These are phyloP conservation scores for Melanchra persicariae DNA, from an alignment of 2,888 invertebrate species.

Conservation along the genomic window DNA sequence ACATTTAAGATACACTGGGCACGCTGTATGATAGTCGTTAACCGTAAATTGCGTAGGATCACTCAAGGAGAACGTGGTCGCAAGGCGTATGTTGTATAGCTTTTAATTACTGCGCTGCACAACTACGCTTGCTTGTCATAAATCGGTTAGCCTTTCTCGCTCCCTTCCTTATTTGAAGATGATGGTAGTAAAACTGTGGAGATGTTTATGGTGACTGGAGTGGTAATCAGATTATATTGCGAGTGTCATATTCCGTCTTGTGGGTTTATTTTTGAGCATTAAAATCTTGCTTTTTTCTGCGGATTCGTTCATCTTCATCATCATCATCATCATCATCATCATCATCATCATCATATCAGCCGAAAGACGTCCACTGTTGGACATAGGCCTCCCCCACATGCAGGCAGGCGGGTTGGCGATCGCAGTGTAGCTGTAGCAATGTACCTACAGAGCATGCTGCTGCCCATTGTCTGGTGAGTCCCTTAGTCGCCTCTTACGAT, in stretches of 20 bases:
- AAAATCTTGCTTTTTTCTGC: not conserved
- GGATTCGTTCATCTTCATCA: too few relatives aligned
- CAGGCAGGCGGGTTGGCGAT: too few relatives aligned
- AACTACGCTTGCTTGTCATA: slow-evolving; percentile 21
- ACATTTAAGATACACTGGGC: slow-evolving; percentile 11
- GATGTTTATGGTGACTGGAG: slow-evolving; percentile 7
- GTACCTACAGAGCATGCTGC: too few relatives aligned
- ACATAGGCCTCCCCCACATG: too few relatives aligned
- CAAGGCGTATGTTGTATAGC: slow-evolving; percentile 3
- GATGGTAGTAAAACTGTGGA: slow-evolving; percentile 22
- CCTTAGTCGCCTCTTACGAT: too few relatives aligned
- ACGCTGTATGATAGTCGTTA: not conserved
- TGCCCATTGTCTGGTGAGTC: too few relatives aligned
- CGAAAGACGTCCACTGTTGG: too few relatives aligned
- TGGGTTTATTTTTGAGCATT: not conserved
- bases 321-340: too few relatives aligned
- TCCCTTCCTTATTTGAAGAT: slow-evolving; percentile 41
- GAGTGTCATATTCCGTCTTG: not conserved
- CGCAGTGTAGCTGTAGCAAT: too few relatives aligned
- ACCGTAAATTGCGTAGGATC: slow-evolving; percentile 17
- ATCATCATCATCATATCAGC: too few relatives aligned
- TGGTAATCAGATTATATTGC: slow-evolving; percentile 7
- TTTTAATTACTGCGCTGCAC: slow-evolving; percentile 33
- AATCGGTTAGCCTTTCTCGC: slow-evolving; percentile 41
- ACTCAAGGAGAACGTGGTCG: slow-evolving; percentile 44